Percentiles rank a stretch among this genome's conserved stretches.
Conservation (phyloP, 2,113 vertebrate species). For the Mola mola region DNA sequence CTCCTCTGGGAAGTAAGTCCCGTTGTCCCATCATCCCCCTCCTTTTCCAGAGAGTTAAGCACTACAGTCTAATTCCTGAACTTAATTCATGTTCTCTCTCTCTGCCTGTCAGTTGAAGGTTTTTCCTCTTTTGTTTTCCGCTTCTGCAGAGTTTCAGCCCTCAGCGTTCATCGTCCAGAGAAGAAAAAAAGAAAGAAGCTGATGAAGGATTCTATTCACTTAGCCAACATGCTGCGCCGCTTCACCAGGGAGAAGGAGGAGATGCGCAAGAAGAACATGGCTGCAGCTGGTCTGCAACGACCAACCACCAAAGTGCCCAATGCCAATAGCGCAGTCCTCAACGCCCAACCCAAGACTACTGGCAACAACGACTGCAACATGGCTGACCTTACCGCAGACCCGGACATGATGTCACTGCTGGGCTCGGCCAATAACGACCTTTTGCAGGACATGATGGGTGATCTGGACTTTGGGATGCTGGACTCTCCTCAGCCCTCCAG, state of each 20-base stretch:
- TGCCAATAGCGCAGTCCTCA: slow-evolving; percentile 71
- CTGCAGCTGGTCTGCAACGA: slow-evolving; percentile 23
- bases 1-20: too few relatives aligned
- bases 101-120: too few relatives aligned
- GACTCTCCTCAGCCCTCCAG: slow-evolving; percentile 91
- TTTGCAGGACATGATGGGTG: slow-evolving; percentile 93
- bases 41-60: too few relatives aligned
- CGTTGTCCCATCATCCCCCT: too few relatives aligned
- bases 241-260: slow-evolving; percentile 97
- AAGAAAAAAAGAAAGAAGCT: slow-evolving; percentile 97
- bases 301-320: slow-evolving; percentile 72
- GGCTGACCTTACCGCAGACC: slow-evolving; percentile 81
- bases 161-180: slow-evolving; percentile 92
- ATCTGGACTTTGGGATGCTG: slow-evolving; percentile 93
- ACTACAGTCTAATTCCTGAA: neutral
- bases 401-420: slow-evolving; percentile 92
- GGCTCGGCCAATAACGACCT: slow-evolving; percentile 92
- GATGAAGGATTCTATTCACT: slow-evolving; percentile 92
- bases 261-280: slow-evolving; percentile 86
- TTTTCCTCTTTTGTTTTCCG: neutral
- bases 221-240: slow-evolving; percentile 96
- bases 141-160: slow-evolving; percentile 84
- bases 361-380: slow-evolving; percentile 72
- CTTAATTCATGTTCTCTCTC: too few relatives aligned
- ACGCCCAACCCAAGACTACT: slow-evolving; percentile 76